These are phyloP conservation scores for Syngnathus typhle DNA, from an alignment of 2,113 vertebrate species.

Conservation along the genomic window DNA sequence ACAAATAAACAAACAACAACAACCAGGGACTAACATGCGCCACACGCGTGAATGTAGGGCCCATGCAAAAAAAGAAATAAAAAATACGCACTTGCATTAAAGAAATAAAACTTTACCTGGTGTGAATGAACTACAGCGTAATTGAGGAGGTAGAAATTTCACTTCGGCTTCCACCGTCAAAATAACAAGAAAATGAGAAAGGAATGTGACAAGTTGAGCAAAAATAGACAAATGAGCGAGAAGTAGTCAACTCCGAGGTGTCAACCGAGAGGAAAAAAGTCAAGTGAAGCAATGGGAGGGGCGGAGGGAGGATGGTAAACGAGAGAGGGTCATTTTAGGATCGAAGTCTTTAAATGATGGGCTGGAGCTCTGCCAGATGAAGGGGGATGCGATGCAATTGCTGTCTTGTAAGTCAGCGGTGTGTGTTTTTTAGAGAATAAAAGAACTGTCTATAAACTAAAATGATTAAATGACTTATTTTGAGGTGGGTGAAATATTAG, in stretches of 20 bases:
- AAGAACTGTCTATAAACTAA: too few species aligned
- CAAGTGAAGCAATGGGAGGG: neutral
- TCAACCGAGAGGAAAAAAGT: neutral
- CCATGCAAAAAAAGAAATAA: neutral
- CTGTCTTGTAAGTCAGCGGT: neutral
- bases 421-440: neutral
- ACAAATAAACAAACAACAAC: neutral
- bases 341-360: conserved; percentile 68
- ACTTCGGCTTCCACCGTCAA: neutral
- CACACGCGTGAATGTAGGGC: neutral
- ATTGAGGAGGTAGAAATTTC: neutral
- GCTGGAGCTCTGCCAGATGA: conserved; percentile 62
- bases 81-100: too few species aligned
- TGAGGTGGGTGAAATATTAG: too few species aligned
- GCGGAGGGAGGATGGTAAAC: neutral
- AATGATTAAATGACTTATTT: too few species aligned
- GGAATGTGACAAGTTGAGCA: neutral
- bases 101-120: neutral
- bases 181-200: neutral
- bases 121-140: neutral
- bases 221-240: rapidly evolving
- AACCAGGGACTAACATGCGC: neutral
- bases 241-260: neutral
- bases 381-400: conserved; percentile 22
- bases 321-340: conserved; percentile 20